Conservation (phyloP, 2,113 vertebrate genomes). For the Abramis brama region DNA sequence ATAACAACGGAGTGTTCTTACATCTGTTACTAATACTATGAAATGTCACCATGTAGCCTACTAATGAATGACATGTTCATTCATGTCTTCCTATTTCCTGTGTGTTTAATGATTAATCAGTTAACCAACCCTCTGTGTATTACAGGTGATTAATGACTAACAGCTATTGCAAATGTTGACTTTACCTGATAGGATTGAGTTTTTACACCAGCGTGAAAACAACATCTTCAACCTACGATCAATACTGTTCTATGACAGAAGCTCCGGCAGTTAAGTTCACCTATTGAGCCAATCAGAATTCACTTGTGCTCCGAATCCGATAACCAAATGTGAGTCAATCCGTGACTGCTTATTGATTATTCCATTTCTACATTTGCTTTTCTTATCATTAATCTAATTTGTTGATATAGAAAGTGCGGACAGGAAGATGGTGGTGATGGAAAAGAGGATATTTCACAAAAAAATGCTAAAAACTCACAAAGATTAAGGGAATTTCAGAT, state of each 20-base stretch:
- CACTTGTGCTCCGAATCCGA: not conserved
- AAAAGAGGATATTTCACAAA: slow-evolving; percentile 2
- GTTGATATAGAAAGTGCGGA: not conserved
- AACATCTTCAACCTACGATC: slow-evolving; percentile 21
- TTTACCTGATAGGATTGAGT: slow-evolving; percentile 42
- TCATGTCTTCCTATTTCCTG: slow-evolving; percentile 28
- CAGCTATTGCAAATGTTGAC: slow-evolving; percentile 39
- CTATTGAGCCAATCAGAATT: not conserved
- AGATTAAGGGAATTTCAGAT: slow-evolving; percentile 48
- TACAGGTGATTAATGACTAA: slow-evolving; percentile 23
- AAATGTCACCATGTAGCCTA: not conserved
- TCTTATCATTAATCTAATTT: slow-evolving; percentile 28
- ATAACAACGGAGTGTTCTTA: not conserved
- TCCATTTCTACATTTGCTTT: slow-evolving; percentile 45
- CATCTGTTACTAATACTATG: slow-evolving; percentile 27
- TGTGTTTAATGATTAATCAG: slow-evolving; percentile 31
- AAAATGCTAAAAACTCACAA: not conserved
- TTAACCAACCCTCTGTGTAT: not conserved
- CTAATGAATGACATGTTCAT: slow-evolving; percentile 4
- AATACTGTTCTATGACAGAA: slow-evolving; percentile 10
- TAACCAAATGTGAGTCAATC: slow-evolving; percentile 1
- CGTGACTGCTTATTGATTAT: slow-evolving; percentile 29
- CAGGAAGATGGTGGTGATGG: not conserved
- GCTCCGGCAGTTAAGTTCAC: not conserved
- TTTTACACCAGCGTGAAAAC: not conserved